Percentiles rank a stretch among this genome's conserved stretches.
These are phyloP conservation scores for Xestia rhomboidea DNA, from an alignment of 2,888 invertebrate genomes.

Conservation along the genomic window DNA sequence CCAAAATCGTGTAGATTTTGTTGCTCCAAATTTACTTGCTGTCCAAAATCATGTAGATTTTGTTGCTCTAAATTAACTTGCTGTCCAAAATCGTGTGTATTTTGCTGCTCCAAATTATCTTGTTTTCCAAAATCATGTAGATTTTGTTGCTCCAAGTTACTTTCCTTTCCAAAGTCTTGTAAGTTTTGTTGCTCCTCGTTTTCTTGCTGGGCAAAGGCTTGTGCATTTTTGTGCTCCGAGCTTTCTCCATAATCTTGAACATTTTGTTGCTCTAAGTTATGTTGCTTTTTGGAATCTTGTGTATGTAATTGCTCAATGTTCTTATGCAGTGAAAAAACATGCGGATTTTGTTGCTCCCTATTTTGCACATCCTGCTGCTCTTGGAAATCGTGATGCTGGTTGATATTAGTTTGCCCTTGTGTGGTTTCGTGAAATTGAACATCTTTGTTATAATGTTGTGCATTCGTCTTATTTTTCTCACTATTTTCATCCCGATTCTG, in stretches of 20 bases:
- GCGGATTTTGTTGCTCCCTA: slow-evolving; percentile 30
- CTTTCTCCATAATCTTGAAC: slow-evolving; percentile 10
- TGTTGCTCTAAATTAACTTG: not conserved
- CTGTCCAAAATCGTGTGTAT: not conserved
- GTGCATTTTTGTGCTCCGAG: slow-evolving; percentile 22
- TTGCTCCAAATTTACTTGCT: not conserved
- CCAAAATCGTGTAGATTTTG: slow-evolving; percentile 18
- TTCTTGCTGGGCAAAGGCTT: slow-evolving; percentile 46
- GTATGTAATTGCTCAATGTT: slow-evolving; percentile 14
- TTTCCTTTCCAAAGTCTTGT: slow-evolving; percentile 56
- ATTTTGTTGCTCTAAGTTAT: slow-evolving; percentile 34
- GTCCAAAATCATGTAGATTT: slow-evolving; percentile 4
- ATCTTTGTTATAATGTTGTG: slow-evolving; percentile 2
- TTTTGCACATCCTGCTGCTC: slow-evolving; percentile 21
- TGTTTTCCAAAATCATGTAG: slow-evolving; percentile 17
- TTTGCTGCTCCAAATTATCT: not conserved
- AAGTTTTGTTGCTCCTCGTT: slow-evolving; percentile 41
- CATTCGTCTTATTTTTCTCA: slow-evolving; percentile 29
- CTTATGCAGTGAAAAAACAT: slow-evolving; percentile 15
- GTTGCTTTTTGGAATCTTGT: slow-evolving; percentile 43
- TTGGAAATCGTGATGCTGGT: slow-evolving; percentile 18
- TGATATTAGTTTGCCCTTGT: slow-evolving; percentile 12
- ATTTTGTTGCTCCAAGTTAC: slow-evolving; percentile 40
- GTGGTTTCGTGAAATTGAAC: not conserved
- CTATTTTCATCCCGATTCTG: slow-evolving; percentile 49